These are phyloP conservation scores for Leptinotarsa rubiginosa DNA, from an alignment of 2,888 invertebrate genomes.

Conservation along the genomic window DNA sequence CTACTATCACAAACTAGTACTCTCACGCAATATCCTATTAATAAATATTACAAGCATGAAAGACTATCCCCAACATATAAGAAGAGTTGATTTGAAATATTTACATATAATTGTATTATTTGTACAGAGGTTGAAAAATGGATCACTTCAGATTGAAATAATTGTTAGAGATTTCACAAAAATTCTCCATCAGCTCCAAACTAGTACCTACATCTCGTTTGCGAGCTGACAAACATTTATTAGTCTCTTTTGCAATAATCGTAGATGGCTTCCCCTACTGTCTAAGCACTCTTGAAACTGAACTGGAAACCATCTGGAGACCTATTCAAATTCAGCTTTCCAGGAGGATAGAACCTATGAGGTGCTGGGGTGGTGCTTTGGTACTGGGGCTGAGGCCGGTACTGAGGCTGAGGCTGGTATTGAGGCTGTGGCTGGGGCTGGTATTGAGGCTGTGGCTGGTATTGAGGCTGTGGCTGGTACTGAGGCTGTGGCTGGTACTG, in stretches of 20 bases:
- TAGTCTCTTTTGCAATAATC: no score
- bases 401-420: slow-evolving; percentile 62
- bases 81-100: neutral
- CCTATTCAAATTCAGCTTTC: slow-evolving; percentile 86
- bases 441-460: slow-evolving; percentile 67
- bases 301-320: slow-evolving; percentile 91
- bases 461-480: slow-evolving; percentile 64
- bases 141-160: neutral
- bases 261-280: slow-evolving; percentile 27
- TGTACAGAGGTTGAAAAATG: no score
- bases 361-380: slow-evolving; percentile 75
- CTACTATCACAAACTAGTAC: slow-evolving; percentile 28
- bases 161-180: neutral
- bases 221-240: no score
- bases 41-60: slow-evolving; percentile 22
- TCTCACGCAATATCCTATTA: neutral
- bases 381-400: slow-evolving; percentile 64
- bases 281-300: slow-evolving; percentile 78
- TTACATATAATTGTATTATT: neutral
- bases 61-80: neutral
- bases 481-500: slow-evolving; percentile 68
- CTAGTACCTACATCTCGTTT: no score
- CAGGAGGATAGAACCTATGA: slow-evolving; percentile 84
- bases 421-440: slow-evolving; percentile 61
- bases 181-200: no score